A percentile compares a stretch with the other conserved stretches of the same genome.
Conservation (phyloP, 1,140 invertebrate genomes). For the Octopus sinensis region DNA sequence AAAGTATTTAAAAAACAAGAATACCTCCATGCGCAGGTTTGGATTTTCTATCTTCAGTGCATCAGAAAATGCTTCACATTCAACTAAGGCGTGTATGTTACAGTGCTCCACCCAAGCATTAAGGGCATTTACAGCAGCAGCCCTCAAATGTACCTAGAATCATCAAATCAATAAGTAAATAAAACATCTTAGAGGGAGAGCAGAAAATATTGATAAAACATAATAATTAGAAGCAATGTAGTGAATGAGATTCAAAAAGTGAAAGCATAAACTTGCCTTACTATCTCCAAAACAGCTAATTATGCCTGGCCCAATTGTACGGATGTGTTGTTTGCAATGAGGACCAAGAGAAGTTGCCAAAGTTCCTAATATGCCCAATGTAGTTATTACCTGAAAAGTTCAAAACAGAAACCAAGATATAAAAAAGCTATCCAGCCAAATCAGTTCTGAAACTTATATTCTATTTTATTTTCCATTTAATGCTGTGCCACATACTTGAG, state of each 20-base stretch:
- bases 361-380: constrained; percentile 76
- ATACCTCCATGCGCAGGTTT: constrained; percentile 69
- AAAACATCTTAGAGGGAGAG: too few species aligned
- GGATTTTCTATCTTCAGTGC: constrained; percentile 81
- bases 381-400: constrained; percentile 66
- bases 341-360: constrained; percentile 78
- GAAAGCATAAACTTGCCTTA: constrained; percentile 62
- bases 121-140: constrained; percentile 74
- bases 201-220: too few species aligned
- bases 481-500: too few species aligned
- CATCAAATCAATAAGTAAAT: too few species aligned
- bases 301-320: constrained; percentile 79
- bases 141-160: constrained; percentile 71
- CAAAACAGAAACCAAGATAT: too few species aligned
- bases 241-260: neutral
- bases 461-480: too few species aligned
- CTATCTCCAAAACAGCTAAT: constrained; percentile 71
- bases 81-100: constrained; percentile 72
- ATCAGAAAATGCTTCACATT: constrained; percentile 84
- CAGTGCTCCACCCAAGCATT: constrained; percentile 80
- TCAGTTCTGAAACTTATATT: too few species aligned
- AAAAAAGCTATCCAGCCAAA: too few species aligned
- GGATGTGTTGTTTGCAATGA: constrained; percentile 75
- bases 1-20: constrained; percentile 63
- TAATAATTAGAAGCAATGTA: neutral